These are phyloP conservation scores for Gila orcuttii DNA, from an alignment of 2,113 vertebrate species.

Conservation along the genomic window DNA sequence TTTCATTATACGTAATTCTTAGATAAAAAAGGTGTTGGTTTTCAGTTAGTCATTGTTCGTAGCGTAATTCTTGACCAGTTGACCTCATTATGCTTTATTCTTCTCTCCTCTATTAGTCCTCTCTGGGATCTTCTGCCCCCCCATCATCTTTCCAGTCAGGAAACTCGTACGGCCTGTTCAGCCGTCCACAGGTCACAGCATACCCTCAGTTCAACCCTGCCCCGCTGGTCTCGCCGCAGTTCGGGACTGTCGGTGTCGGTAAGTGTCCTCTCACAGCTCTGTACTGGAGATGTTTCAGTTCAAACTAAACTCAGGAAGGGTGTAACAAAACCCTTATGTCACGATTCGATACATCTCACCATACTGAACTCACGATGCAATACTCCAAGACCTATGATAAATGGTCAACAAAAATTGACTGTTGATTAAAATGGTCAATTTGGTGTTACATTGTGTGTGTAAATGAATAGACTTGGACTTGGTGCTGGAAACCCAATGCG, in stretches of 20 bases:
- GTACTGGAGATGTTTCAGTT: background rate
- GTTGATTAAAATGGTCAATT: too few relatives aligned
- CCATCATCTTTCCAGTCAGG: conserved; percentile 86
- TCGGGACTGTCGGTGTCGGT: conserved; percentile 86
- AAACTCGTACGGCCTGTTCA: conserved; percentile 88
- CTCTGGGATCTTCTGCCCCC: conserved; percentile 83
- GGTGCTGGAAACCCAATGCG: too few relatives aligned
- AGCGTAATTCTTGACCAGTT: background rate
- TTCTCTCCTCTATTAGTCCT: conserved; percentile 77
- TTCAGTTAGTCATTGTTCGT: background rate
- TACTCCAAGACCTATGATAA: too few relatives aligned
- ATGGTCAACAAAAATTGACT: too few relatives aligned
- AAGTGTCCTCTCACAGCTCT: conserved; percentile 55
- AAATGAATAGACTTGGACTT: too few relatives aligned
- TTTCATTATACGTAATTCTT: background rate
- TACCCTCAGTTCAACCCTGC: conserved; percentile 90
- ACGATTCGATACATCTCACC: too few relatives aligned
- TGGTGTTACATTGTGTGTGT: too few relatives aligned
- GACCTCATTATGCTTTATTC: background rate
- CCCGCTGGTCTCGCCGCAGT: conserved; percentile 84
- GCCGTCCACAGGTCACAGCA: conserved; percentile 84
- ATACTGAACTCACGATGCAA: too few relatives aligned
- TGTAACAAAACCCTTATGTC: too few relatives aligned
- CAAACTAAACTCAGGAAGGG: background rate
- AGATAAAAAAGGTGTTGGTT: background rate